A percentile compares a stretch with the other conserved stretches of the same genome.
Conservation (phyloP, 2,113 vertebrate genomes). For the Anthoscopus minutus region DNA sequence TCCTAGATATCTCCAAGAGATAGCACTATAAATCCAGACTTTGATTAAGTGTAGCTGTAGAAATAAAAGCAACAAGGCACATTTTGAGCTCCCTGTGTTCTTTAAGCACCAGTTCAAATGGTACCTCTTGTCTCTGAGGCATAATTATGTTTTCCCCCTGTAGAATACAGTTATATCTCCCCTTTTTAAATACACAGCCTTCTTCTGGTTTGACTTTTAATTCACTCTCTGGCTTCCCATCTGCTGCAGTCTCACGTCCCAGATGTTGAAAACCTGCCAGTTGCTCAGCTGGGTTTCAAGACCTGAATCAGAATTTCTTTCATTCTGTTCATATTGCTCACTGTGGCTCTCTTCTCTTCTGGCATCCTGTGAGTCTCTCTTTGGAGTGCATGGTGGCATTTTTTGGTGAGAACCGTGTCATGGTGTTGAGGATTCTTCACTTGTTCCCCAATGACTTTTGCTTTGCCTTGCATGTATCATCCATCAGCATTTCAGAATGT, state of each 20-base stretch:
- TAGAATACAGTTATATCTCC: background rate
- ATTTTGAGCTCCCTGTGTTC: background rate
- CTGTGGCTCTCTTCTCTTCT: background rate
- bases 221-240: background rate
- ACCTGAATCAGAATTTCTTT: conserved; percentile 14
- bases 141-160: background rate
- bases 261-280: conserved; percentile 41
- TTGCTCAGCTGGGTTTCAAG: conserved; percentile 27
- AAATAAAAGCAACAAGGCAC: background rate
- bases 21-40: background rate
- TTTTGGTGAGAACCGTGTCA: background rate
- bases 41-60: background rate
- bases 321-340: background rate
- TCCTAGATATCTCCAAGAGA: background rate
- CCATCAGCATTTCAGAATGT: conserved; percentile 23
- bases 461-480: background rate
- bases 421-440: background rate
- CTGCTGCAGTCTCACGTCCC: background rate
- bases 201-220: background rate
- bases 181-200: background rate
- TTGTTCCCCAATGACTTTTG: background rate
- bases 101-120: background rate
- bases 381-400: background rate
- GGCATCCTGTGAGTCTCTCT: background rate
- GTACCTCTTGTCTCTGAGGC: background rate